Evolutionary conservation across 2,888 invertebrate genomes (phyloP).

Genomic region (Cyclophora albipunctata): DNA sequence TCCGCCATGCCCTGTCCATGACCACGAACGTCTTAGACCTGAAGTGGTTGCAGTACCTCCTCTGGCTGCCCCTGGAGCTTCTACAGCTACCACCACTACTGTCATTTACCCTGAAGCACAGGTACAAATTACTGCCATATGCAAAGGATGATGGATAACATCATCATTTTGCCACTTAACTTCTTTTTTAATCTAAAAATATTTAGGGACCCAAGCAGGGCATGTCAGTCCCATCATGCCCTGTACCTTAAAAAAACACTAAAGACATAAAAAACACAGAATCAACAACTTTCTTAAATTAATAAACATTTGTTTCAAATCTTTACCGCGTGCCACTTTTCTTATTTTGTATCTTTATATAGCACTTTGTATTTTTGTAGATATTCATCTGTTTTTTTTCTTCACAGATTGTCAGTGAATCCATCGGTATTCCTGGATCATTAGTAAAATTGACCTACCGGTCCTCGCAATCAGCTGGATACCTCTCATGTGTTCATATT

Average conservation of each 20-base stretch:
- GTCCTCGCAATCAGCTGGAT: conserved; percentile 95
- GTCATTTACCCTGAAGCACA: conserved; percentile 94
- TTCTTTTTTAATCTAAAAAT: too few species aligned
- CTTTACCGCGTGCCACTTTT: too few species aligned
- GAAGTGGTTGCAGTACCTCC: conserved; percentile 93
- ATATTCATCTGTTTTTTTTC: not conserved
- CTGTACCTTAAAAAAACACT: too few species aligned
- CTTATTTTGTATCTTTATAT: too few species aligned
- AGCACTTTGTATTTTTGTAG: too few species aligned
- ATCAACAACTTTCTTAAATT: too few species aligned
- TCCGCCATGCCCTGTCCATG: conserved; percentile 85
- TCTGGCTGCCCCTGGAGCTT: conserved; percentile 92
- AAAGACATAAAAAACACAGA: too few species aligned
- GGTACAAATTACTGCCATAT: conserved; percentile 55
- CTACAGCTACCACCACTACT: conserved; percentile 89
- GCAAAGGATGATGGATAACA: too few species aligned
- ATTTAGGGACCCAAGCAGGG: too few species aligned
- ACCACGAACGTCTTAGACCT: conserved; percentile 88
- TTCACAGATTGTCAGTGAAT: conserved; percentile 94
- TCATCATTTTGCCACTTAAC: too few species aligned
- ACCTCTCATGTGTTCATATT: conserved; percentile 94
- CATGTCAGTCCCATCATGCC: too few species aligned
- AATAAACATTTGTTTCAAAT: too few species aligned
- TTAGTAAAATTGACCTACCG: conserved; percentile 95
- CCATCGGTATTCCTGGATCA: conserved; percentile 94